Conservation (phyloP, 2,888 invertebrate species). For the Rhodophaea formosa region DNA sequence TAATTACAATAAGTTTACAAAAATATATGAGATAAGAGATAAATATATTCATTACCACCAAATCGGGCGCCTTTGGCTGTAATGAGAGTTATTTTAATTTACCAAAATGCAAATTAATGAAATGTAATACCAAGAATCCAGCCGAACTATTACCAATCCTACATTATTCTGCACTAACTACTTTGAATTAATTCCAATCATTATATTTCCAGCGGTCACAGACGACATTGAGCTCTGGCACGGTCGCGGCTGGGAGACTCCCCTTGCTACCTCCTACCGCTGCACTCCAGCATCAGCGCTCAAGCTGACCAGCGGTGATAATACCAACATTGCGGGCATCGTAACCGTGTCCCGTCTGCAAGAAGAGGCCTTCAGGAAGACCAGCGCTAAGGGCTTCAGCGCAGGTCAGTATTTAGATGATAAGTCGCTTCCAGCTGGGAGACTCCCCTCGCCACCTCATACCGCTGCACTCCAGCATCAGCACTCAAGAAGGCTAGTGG, state of each 20-base stretch:
- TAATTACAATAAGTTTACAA: no score
- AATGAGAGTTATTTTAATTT: no score
- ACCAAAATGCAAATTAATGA: no score
- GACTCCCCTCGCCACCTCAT: conserved; percentile 74
- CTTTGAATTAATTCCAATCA: neutral
- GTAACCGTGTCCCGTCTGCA: conserved; percentile 84
- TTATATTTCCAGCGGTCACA: conserved; percentile 37
- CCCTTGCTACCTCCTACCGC: conserved; percentile 86
- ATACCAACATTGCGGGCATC: conserved; percentile 54
- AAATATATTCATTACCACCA: no score
- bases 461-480: conserved; percentile 85
- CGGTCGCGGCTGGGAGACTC: conserved; percentile 80
- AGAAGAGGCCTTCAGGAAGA: conserved; percentile 86
- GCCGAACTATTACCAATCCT: neutral
- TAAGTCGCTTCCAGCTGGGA: no score
- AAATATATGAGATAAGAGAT: no score
- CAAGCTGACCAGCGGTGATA: conserved; percentile 67
- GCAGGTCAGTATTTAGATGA: conserved; percentile 77
- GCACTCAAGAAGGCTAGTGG: conserved; percentile 76
- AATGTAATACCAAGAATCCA: no score
- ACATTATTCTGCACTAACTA: neutral
- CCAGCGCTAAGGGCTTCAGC: conserved; percentile 80
- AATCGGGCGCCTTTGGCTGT: no score
- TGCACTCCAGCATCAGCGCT: conserved; percentile 83
- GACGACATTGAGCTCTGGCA: conserved; percentile 71